A percentile compares a stretch with the other conserved stretches of the same genome.
Evolutionary conservation across 2,888 invertebrate species (phyloP).

Genomic region (Ochropleura plecta): DNA sequence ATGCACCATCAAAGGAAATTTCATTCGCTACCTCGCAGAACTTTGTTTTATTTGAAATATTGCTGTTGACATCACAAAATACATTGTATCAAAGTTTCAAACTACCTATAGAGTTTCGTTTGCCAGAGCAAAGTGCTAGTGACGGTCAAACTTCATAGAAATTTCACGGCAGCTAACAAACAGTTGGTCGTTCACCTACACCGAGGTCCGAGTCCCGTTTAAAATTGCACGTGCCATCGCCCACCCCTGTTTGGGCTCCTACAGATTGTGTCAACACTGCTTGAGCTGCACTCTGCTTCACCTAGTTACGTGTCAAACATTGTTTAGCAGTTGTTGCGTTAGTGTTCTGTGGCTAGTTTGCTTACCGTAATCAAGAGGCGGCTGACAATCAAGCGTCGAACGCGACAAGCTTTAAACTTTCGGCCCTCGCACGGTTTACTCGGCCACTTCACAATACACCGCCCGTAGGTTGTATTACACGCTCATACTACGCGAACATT

Average conservation of each 20-base stretch:
- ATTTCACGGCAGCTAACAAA: constrained; percentile 78
- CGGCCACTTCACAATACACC: constrained; percentile 53
- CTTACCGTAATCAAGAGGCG: constrained; percentile 74
- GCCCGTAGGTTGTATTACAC: constrained; percentile 57
- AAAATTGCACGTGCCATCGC: constrained; percentile 85
- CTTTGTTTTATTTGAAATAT: constrained; percentile 53
- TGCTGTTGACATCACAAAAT: constrained; percentile 53
- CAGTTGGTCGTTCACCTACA: constrained; percentile 59
- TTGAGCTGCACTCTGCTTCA: constrained; percentile 81
- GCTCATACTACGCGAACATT: constrained; percentile 70
- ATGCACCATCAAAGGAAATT: constrained; percentile 52
- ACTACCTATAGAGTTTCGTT: constrained; percentile 58
- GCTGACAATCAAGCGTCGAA: constrained; percentile 62
- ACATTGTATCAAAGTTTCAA: constrained; percentile 56
- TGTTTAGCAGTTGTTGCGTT: constrained; percentile 84
- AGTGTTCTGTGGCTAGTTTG: constrained; percentile 76
- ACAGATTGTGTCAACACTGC: constrained; percentile 81
- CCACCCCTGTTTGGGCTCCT: constrained; percentile 77
- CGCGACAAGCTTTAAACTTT: constrained; percentile 65
- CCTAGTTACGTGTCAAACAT: constrained; percentile 86
- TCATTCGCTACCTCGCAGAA: constrained; percentile 38
- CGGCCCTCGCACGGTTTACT: constrained; percentile 58
- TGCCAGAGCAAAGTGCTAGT: constrained; percentile 58
- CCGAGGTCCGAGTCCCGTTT: constrained; percentile 79
- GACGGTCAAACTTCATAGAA: constrained; percentile 79